These are phyloP conservation scores for Pomatostomus ruficeps DNA, from an alignment of 2,113 vertebrate species.

Conservation along the genomic window DNA sequence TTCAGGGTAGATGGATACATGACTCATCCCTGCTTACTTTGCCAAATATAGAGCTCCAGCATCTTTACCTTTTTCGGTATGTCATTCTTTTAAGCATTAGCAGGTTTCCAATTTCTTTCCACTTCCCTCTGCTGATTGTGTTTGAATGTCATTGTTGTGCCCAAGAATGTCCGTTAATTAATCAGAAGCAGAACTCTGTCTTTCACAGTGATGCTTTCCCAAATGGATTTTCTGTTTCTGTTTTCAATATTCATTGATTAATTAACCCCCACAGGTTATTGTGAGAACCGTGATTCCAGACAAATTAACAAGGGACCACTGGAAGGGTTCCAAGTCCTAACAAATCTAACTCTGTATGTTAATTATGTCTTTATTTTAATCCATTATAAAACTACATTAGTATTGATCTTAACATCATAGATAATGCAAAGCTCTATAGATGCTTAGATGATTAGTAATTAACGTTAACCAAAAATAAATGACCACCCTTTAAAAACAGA, in stretches of 20 bases:
- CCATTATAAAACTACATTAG: background rate
- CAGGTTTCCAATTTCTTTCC: background rate
- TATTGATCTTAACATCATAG: background rate
- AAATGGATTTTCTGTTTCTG: constrained; percentile 20
- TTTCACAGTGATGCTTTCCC: background rate
- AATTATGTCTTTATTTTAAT: constrained; percentile 30
- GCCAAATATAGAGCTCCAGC: constrained; percentile 83
- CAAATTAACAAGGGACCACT: background rate
- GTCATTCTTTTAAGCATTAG: background rate
- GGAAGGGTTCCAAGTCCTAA: constrained; percentile 11
- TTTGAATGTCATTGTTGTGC: background rate
- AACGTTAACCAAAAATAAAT: background rate
- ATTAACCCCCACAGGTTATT: constrained; percentile 8
- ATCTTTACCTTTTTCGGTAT: constrained; percentile 91
- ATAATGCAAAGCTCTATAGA: background rate
- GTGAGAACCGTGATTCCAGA: background rate
- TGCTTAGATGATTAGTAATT: background rate
- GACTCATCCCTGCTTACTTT: constrained; percentile 88
- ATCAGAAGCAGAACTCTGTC: background rate
- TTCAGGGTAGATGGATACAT: constrained; percentile 91
- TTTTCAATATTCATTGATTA: constrained; percentile 35
- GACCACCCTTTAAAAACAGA: background rate
- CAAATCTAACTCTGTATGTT: constrained; percentile 12
- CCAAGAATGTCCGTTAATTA: background rate
- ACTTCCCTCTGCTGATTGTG: background rate